Percentiles rank a stretch among this genome's conserved stretches.
Conservation (phyloP, 2,888 invertebrate genomes). For the Psylliodes chrysocephalus region DNA sequence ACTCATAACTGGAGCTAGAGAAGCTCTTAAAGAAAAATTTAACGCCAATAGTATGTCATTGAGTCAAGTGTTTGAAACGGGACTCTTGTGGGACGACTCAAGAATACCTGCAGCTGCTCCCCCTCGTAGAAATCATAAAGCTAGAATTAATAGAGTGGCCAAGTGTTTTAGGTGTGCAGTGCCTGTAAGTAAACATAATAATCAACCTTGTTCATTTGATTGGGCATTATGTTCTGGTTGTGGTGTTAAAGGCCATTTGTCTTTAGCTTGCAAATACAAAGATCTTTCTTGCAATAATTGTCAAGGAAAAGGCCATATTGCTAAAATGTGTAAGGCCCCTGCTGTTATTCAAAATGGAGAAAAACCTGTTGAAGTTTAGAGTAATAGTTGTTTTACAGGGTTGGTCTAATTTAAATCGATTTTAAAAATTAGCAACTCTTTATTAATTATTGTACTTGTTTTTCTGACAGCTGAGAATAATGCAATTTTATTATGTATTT, state of each 20-base stretch:
- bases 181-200: constrained; percentile 15
- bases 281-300: constrained; percentile 33
- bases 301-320: constrained; percentile 30
- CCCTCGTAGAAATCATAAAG: constrained; percentile 23
- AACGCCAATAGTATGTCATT: constrained; percentile 21
- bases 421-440: too few species aligned
- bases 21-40: constrained; percentile 19
- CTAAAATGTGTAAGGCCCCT: constrained; percentile 26
- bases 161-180: constrained; percentile 35
- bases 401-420: too few species aligned
- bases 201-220: constrained; percentile 32
- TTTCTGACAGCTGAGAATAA: too few species aligned
- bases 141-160: constrained; percentile 25
- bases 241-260: constrained; percentile 33
- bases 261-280: constrained; percentile 38
- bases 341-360: too few species aligned
- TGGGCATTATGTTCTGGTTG: constrained; percentile 33
- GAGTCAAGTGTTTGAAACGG: constrained; percentile 27
- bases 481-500: too few species aligned
- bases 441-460: too few species aligned
- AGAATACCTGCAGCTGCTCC: not conserved
- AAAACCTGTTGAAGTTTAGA: too few species aligned
- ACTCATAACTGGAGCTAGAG: constrained; percentile 9
- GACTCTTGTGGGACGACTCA: constrained; percentile 28
- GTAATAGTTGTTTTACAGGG: too few species aligned